Percentiles rank a stretch among this genome's conserved stretches.
Conservation (phyloP, 2,113 vertebrate genomes). For the Sterrhoptilus dennistouni region DNA sequence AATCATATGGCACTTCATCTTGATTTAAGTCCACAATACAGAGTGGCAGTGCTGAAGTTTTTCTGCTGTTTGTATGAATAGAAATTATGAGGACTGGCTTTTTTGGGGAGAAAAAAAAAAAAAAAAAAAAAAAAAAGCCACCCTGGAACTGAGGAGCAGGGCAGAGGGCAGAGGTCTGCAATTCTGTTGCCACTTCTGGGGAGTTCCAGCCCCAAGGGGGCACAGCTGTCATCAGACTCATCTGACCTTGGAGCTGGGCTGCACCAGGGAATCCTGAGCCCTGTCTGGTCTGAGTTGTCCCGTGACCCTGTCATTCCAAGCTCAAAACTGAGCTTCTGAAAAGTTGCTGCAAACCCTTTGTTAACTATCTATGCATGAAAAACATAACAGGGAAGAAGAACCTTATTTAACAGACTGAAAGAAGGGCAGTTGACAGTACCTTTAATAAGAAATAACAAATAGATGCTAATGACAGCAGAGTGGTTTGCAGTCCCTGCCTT, state of each 20-base stretch:
- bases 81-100: background rate
- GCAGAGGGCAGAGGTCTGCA: background rate
- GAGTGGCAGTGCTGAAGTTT: background rate
- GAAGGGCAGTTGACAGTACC: background rate
- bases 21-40: background rate
- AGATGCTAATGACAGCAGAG: background rate
- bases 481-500: background rate
- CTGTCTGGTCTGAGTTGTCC: accelerated
- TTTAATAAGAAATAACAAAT: background rate
- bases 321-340: background rate
- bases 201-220: background rate
- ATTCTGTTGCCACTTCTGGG: background rate
- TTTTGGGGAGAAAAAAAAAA: background rate
- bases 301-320: accelerated
- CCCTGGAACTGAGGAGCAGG: background rate
- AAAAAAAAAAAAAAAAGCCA: background rate
- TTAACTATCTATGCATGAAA: background rate
- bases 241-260: background rate
- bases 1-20: background rate
- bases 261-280: background rate
- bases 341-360: background rate
- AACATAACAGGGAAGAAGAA: background rate
- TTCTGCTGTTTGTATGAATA: background rate
- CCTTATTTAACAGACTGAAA: background rate
- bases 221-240: background rate